Conservation (phyloP, 2,888 invertebrate species). For the Drosophila peninsularis region DNA sequence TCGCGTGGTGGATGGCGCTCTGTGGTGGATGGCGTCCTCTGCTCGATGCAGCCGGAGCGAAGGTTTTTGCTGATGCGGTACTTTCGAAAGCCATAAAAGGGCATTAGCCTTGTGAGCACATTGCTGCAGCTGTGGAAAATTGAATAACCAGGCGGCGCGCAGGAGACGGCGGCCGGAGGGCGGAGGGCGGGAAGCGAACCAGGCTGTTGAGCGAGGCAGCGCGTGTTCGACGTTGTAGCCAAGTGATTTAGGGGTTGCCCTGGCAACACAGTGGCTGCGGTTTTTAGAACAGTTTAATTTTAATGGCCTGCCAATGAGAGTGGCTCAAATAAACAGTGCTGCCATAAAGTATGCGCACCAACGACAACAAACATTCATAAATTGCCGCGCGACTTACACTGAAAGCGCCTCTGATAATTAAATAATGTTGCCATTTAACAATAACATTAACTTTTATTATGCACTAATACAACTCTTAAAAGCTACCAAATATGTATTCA, state of each 20-base stretch:
- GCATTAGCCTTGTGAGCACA: constrained; percentile 72
- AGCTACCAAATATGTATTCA: background rate
- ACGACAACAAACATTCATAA: constrained; percentile 22
- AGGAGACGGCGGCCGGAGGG: background rate
- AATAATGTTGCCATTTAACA: constrained; percentile 9
- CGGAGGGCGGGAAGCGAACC: constrained; percentile 3
- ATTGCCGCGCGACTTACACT: constrained; percentile 4
- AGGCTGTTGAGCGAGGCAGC: background rate
- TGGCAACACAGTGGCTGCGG: constrained; percentile 33
- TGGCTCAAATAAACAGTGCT: constrained; percentile 36
- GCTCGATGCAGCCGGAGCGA: constrained; percentile 14
- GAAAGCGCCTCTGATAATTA: background rate
- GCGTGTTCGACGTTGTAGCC: constrained; percentile 42
- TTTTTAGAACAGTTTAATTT: constrained; percentile 57
- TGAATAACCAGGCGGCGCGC: constrained; percentile 60
- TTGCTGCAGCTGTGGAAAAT: constrained; percentile 60
- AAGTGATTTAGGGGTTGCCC: constrained; percentile 69
- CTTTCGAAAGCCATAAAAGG: constrained; percentile 76
- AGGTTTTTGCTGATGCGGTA: constrained; percentile 66
- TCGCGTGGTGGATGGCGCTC: constrained; percentile 34
- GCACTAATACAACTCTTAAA: background rate
- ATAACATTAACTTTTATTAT: constrained; percentile 7
- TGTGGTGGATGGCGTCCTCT: constrained; percentile 22
- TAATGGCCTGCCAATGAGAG: constrained; percentile 54
- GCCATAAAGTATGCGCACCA: constrained; percentile 30